phyloP scores from a whole-genome alignment of 2,113 vertebrate species.

The Cebidichthys violaceus region DNA sequence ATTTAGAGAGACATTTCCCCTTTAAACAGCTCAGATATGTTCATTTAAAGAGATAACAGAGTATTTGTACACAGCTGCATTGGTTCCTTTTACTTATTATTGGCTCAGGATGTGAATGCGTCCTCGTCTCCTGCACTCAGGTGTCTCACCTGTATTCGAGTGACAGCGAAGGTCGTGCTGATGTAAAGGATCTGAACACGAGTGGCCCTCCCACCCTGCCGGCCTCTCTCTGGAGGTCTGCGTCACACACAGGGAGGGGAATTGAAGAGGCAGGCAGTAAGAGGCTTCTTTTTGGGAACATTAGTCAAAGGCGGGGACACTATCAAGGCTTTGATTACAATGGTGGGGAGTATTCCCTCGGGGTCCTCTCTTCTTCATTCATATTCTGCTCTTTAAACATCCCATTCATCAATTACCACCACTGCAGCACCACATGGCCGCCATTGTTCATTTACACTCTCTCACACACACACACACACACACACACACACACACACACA shows the following conservation, averaged over 20 bases:
- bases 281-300: constrained; percentile 60
- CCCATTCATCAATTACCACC: constrained; percentile 71
- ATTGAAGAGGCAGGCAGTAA: constrained; percentile 37
- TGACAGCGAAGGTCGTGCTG: constrained; percentile 16
- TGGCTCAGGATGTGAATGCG: not conserved
- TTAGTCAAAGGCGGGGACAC: constrained; percentile 72
- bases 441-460: constrained; percentile 43
- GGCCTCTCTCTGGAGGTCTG: constrained; percentile 30
- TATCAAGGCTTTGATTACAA: constrained; percentile 68
- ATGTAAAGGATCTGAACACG: not conserved
- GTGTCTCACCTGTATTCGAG: constrained; percentile 39
- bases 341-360: constrained; percentile 45
- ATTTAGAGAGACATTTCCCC: not conserved
- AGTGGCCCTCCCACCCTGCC: not conserved
- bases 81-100: not conserved
- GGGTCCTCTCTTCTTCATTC: constrained; percentile 62
- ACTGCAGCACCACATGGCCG: constrained; percentile 16
- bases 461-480: constrained; percentile 25
- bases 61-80: not conserved
- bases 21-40: not conserved
- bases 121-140: not conserved
- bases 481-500: constrained; percentile 32
- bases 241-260: constrained; percentile 19
- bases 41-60: too few species aligned
- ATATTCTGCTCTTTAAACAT: constrained; percentile 66